A percentile compares a stretch with the other conserved stretches of the same genome.
These are phyloP conservation scores for Solenodon paradoxus DNA, from an alignment of 2,113 vertebrate genomes.

Conservation along the genomic window DNA sequence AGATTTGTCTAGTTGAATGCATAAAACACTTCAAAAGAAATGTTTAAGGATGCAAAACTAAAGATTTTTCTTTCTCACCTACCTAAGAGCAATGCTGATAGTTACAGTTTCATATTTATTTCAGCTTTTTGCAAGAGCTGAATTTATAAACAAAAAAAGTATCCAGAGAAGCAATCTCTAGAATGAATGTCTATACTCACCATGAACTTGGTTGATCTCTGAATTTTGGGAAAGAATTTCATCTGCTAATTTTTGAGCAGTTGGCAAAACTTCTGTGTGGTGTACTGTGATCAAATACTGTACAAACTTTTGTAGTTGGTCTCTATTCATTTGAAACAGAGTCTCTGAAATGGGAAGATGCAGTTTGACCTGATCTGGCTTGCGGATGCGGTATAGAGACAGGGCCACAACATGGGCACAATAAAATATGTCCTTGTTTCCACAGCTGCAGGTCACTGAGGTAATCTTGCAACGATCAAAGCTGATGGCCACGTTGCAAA, in stretches of 20 bases:
- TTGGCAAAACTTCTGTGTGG: constrained; percentile 98
- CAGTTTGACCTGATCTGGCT: constrained; percentile 98
- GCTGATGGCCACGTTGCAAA: constrained; percentile 99
- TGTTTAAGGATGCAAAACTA: constrained; percentile 8
- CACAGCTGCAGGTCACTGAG: constrained; percentile 98
- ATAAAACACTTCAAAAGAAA: background rate
- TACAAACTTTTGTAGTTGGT: constrained; percentile 99
- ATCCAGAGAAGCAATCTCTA: constrained; percentile 41
- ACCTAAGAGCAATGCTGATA: constrained; percentile 2
- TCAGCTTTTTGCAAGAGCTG: background rate
- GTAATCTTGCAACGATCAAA: constrained; percentile 99
- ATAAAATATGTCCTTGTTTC: constrained; percentile 99
- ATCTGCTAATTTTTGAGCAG: constrained; percentile 97
- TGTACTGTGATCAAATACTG: constrained; percentile 99
- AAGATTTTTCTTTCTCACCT: background rate
- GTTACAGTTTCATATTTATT: background rate
- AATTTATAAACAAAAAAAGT: constrained; percentile 15
- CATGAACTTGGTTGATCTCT: constrained; percentile 99
- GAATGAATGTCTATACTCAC: constrained; percentile 84
- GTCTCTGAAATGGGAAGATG: constrained; percentile 99
- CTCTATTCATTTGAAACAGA: constrained; percentile 99
- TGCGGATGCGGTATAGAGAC: constrained; percentile 97
- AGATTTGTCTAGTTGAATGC: background rate
- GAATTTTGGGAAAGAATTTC: constrained; percentile 99
- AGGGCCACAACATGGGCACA: constrained; percentile 98